phyloP scores from a whole-genome alignment of 1,140 invertebrate species.

The Neodiprion fabricii region DNA sequence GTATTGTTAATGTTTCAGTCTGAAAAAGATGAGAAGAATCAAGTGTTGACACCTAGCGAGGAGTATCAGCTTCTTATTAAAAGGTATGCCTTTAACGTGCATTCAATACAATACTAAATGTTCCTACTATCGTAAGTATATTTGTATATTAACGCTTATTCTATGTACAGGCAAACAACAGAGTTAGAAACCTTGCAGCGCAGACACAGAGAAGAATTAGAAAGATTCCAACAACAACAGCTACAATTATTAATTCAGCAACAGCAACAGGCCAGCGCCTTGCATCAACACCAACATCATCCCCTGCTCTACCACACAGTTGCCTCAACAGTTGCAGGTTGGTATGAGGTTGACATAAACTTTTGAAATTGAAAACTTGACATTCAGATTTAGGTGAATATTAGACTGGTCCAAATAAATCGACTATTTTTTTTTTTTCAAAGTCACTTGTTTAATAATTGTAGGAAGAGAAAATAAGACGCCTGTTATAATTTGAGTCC shows the following conservation, averaged over 20 bases:
- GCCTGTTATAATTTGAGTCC: too few species aligned
- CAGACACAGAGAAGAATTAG: constrained; percentile 57
- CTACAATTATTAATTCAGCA: constrained; percentile 56
- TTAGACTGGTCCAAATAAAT: too few species aligned
- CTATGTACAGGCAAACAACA: constrained; percentile 50
- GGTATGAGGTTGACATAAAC: neutral
- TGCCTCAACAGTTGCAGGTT: constrained; percentile 41
- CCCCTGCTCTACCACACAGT: constrained; percentile 57
- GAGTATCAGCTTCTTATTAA: constrained; percentile 60
- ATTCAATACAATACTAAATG: neutral
- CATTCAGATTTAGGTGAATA: too few species aligned
- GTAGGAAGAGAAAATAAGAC: too few species aligned
- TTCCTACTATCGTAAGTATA: neutral
- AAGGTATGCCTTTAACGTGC: constrained; percentile 37
- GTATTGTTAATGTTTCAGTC: constrained; percentile 26
- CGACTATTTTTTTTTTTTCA: too few species aligned
- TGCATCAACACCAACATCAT: constrained; percentile 57
- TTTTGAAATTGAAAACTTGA: too few species aligned
- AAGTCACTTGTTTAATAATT: too few species aligned
- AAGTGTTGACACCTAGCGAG: constrained; percentile 54
- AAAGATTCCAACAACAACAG: constrained; percentile 58
- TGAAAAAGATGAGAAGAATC: constrained; percentile 54
- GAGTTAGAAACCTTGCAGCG: constrained; percentile 57
- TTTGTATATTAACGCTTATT: neutral
- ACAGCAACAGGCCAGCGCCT: constrained; percentile 55